Evolutionary conservation across 2,888 invertebrate genomes (phyloP).

Genomic region (Candidula unifasciata): DNA sequence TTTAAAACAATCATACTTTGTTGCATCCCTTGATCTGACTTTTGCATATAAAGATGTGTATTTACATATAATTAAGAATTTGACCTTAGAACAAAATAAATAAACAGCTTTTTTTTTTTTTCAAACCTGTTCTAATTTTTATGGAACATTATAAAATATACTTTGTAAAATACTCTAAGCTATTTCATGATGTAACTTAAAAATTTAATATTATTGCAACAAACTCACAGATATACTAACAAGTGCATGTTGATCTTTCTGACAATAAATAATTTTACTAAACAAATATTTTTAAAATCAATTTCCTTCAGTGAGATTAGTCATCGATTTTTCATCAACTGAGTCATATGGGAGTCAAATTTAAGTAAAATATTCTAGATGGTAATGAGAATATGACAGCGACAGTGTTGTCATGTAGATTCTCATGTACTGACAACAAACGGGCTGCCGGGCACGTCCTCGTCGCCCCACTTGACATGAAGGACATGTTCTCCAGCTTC

Average conservation of each 20-base stretch:
- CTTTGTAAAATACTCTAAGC: too few relatives aligned
- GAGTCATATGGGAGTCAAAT: background rate
- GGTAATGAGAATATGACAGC: background rate
- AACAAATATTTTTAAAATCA: background rate
- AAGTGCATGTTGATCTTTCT: background rate
- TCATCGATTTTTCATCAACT: background rate
- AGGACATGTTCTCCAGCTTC: slow-evolving; percentile 87
- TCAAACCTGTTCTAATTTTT: too few relatives aligned
- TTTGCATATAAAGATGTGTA: too few relatives aligned
- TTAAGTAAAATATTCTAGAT: background rate
- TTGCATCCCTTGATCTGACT: too few relatives aligned
- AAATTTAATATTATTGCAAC: background rate
- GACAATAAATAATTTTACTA: background rate
- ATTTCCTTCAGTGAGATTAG: background rate
- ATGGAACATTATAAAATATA: too few relatives aligned
- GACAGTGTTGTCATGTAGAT: background rate
- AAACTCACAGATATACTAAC: background rate
- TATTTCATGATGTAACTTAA: too few relatives aligned
- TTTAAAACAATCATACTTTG: too few relatives aligned
- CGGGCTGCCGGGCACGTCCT: slow-evolving; percentile 96
- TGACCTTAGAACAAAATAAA: too few relatives aligned
- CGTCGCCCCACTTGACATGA: slow-evolving; percentile 93
- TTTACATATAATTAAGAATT: too few relatives aligned
- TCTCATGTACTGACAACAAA: slow-evolving; percentile 80
- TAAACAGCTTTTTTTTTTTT: too few relatives aligned